Conservation (phyloP, 2,113 vertebrate genomes). For the Microcebus tavaratra region DNA sequence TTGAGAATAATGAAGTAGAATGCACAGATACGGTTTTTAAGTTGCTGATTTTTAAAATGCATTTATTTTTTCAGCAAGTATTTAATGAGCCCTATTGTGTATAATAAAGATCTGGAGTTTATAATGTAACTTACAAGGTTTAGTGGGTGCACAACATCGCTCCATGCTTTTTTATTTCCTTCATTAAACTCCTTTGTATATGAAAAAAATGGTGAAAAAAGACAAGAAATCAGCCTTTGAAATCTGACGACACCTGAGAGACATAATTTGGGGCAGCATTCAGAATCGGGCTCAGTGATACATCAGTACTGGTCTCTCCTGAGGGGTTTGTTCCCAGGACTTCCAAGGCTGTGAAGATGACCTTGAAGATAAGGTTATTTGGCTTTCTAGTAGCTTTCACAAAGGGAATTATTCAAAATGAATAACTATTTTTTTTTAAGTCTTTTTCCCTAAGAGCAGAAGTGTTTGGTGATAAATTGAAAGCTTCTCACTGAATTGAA, state of each 20-base stretch:
- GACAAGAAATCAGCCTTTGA: neutral
- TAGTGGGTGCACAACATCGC: neutral
- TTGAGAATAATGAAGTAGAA: neutral
- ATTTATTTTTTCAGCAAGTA: neutral
- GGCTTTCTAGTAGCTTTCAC: constrained; percentile 46
- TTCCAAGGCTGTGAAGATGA: constrained; percentile 38
- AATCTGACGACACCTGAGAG: constrained; percentile 50
- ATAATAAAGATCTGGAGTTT: neutral
- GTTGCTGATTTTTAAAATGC: neutral
- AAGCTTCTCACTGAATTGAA: constrained; percentile 56
- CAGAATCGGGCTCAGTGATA: neutral
- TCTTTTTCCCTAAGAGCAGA: constrained; percentile 24
- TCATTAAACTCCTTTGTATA: constrained; percentile 26
- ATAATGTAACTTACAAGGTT: neutral
- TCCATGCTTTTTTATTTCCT: neutral
- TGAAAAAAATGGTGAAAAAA: rapidly evolving
- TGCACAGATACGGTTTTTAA: neutral
- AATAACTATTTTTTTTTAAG: constrained; percentile 36
- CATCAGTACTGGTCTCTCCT: neutral
- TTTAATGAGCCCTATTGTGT: neutral
- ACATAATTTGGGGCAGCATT: neutral
- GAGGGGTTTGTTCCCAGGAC: constrained; percentile 14
- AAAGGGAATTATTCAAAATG: constrained; percentile 50
- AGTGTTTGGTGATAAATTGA: constrained; percentile 54
- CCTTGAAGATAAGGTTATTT: constrained; percentile 53